Percentiles rank a stretch among this genome's conserved stretches.
Evolutionary conservation across 2,888 invertebrate species (phyloP).

Genomic region (Diachrysia chrysitis): DNA sequence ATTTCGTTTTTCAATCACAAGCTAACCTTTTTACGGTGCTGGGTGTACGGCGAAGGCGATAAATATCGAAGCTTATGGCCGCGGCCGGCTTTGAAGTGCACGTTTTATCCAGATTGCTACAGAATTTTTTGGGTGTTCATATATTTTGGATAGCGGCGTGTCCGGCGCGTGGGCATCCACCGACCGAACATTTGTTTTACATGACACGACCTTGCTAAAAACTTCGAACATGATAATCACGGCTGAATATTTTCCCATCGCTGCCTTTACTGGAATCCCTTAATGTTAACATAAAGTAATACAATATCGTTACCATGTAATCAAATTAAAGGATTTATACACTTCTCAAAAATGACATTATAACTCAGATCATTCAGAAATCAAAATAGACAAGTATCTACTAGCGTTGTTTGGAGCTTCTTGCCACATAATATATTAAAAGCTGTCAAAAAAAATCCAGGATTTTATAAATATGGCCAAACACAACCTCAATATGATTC

Average conservation of each 20-base stretch:
- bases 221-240: conserved; percentile 44
- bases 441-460: too few relatives aligned
- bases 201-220: conserved; percentile 49
- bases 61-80: conserved; percentile 85
- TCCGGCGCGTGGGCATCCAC: conserved; percentile 54
- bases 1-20: conserved; percentile 84
- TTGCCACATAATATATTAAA: too few relatives aligned
- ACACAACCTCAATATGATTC: too few relatives aligned
- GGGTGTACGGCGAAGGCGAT: conserved; percentile 77
- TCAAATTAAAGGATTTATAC: neutral
- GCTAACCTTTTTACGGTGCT: conserved; percentile 79
- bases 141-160: conserved; percentile 44
- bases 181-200: conserved; percentile 47
- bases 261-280: neutral
- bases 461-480: too few relatives aligned
- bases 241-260: conserved; percentile 1
- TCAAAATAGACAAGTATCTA: too few relatives aligned
- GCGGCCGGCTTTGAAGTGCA: conserved; percentile 83
- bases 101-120: conserved; percentile 76
- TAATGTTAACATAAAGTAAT: neutral
- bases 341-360: neutral
- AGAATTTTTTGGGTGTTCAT: conserved; percentile 62
- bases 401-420: conserved; percentile 10
- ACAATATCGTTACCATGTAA: neutral
- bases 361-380: too few relatives aligned